These are phyloP conservation scores for Chroicocephalus ridibundus DNA, from an alignment of 2,113 vertebrate genomes.

Conservation along the genomic window DNA sequence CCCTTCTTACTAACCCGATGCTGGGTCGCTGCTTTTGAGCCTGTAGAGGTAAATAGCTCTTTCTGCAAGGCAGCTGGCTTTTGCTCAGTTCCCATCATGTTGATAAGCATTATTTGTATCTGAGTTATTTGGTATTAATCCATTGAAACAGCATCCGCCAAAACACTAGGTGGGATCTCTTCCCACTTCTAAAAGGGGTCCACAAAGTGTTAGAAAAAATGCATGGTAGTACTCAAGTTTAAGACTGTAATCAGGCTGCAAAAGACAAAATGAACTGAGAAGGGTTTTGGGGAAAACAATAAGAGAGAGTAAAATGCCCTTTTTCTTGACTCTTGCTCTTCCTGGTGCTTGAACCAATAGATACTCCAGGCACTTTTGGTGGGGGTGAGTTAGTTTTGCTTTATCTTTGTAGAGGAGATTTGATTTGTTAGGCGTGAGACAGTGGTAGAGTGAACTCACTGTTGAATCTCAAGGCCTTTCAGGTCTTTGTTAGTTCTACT, in stretches of 20 bases:
- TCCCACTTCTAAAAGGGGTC: background rate
- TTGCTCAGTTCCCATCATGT: accelerated
- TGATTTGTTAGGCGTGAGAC: background rate
- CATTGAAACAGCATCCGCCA: background rate
- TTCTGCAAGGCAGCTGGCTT: background rate
- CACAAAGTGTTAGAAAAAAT: background rate
- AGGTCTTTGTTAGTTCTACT: background rate
- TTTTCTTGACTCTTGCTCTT: background rate
- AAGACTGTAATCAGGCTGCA: background rate
- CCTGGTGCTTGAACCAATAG: background rate
- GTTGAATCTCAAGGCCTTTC: background rate
- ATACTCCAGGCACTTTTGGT: background rate
- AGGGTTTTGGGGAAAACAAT: background rate
- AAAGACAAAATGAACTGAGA: background rate
- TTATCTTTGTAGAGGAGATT: background rate
- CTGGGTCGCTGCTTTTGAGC: accelerated
- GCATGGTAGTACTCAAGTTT: background rate
- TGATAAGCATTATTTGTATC: background rate
- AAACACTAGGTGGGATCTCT: background rate
- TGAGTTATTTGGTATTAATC: background rate
- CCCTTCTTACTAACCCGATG: background rate
- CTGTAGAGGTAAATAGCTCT: background rate
- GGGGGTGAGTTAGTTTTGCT: background rate
- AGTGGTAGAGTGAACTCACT: background rate
- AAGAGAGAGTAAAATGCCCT: background rate